These are phyloP conservation scores for Polyommatus iphigenia DNA, from an alignment of 2,888 invertebrate species.

Conservation along the genomic window DNA sequence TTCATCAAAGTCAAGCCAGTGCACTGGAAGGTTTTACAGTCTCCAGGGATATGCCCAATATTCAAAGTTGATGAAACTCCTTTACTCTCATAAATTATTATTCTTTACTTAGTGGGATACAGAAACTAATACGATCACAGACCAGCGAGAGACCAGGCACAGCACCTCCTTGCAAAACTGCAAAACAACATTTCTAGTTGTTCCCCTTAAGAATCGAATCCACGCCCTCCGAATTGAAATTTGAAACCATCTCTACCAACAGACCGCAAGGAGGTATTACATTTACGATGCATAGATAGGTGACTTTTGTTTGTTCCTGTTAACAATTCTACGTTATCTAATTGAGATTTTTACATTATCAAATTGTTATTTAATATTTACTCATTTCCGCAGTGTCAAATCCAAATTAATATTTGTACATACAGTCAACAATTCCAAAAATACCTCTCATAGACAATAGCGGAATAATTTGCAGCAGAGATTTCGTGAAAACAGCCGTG, in stretches of 20 bases:
- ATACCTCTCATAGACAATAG: neutral
- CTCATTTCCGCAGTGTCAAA: constrained; percentile 1
- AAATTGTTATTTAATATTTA: neutral
- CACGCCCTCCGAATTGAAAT: neutral
- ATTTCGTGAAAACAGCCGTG: neutral
- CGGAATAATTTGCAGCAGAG: neutral
- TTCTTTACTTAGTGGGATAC: too few relatives aligned
- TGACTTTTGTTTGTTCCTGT: neutral
- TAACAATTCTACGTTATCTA: neutral
- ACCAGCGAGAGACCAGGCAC: too few relatives aligned
- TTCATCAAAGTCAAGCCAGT: too few relatives aligned
- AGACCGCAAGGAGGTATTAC: neutral
- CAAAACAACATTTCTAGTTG: too few relatives aligned
- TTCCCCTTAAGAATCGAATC: too few relatives aligned
- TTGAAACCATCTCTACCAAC: neutral
- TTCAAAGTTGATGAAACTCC: too few relatives aligned
- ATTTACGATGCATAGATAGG: neutral
- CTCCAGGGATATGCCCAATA: too few relatives aligned
- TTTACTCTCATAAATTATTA: too few relatives aligned
- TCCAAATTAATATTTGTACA: neutral
- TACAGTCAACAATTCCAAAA: neutral
- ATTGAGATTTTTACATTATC: neutral
- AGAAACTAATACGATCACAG: too few relatives aligned
- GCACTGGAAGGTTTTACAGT: too few relatives aligned
- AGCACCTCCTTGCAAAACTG: too few relatives aligned